These are phyloP conservation scores for Antennarius striatus DNA, from an alignment of 2,113 vertebrate species.

Conservation along the genomic window DNA sequence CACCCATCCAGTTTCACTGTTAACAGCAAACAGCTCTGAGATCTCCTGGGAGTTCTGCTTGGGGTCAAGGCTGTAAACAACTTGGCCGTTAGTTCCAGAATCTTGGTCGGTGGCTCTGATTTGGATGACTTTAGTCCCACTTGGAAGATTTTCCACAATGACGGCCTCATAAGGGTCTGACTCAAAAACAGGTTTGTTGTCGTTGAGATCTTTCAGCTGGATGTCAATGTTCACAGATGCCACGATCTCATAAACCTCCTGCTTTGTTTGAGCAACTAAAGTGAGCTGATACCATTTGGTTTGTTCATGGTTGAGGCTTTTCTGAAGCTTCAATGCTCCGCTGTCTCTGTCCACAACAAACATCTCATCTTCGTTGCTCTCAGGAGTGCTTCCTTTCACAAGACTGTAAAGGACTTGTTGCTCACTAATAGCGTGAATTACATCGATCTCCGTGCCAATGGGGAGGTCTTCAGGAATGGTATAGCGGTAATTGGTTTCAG, in stretches of 20 bases:
- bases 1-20: constrained; percentile 92
- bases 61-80: constrained; percentile 87
- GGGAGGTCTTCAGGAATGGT: constrained; percentile 87
- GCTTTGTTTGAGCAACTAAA: constrained; percentile 79
- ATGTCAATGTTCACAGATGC: constrained; percentile 88
- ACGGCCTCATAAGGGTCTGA: constrained; percentile 90
- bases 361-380: constrained; percentile 91
- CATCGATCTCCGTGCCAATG: constrained; percentile 90
- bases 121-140: constrained; percentile 88
- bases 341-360: constrained; percentile 90
- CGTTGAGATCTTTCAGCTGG: constrained; percentile 93
- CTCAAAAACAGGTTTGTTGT: constrained; percentile 91
- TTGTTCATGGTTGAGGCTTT: constrained; percentile 90
- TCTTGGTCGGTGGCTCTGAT: constrained; percentile 90
- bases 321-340: constrained; percentile 90
- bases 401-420: constrained; percentile 84
- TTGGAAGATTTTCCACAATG: constrained; percentile 90
- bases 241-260: constrained; percentile 81
- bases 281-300: constrained; percentile 96
- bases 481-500: constrained; percentile 91
- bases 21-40: constrained; percentile 87
- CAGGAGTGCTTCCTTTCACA: constrained; percentile 87
- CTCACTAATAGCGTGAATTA: constrained; percentile 85
- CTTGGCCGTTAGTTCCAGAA: constrained; percentile 89
- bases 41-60: constrained; percentile 81